Percentiles rank a stretch among this genome's conserved stretches.
Conservation (phyloP, 1,140 invertebrate genomes). For the Drosophila nebulosa region DNA sequence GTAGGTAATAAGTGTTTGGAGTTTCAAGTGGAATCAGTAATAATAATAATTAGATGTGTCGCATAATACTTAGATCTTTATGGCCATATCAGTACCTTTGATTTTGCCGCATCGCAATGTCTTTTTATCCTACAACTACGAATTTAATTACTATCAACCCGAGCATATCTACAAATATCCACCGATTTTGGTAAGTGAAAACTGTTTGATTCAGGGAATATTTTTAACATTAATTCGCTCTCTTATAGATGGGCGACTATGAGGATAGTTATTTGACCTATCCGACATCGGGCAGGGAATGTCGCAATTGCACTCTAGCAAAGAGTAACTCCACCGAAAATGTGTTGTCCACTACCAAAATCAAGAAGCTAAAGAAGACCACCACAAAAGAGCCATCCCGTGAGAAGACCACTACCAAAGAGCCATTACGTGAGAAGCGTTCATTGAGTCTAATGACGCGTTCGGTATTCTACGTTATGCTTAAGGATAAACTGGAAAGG, state of each 20-base stretch:
- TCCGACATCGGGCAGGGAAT: constrained; percentile 33
- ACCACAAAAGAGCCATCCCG: constrained; percentile 5
- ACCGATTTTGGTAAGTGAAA: constrained; percentile 65
- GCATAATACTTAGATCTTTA: neutral
- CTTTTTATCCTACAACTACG: constrained; percentile 88
- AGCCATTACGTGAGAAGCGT: constrained; percentile 27
- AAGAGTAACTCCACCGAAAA: neutral
- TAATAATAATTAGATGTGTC: neutral
- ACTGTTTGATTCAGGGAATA: constrained; percentile 3
- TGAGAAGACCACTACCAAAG: constrained; percentile 7
- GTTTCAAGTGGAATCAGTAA: neutral
- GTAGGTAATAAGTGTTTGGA: constrained; percentile 23
- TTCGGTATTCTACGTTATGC: constrained; percentile 57
- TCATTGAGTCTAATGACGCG: constrained; percentile 49
- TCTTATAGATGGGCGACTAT: constrained; percentile 51
- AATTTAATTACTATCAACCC: constrained; percentile 85
- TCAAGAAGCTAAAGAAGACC: neutral
- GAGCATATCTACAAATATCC: constrained; percentile 65
- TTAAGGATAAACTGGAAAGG: constrained; percentile 65
- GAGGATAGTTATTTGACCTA: constrained; percentile 61
- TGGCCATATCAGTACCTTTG: constrained; percentile 84
- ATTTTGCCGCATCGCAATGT: constrained; percentile 86
- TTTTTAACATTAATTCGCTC: neutral
- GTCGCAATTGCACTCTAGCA: neutral
- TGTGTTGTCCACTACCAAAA: neutral